Conservation (phyloP, 2,797 vertebrate genomes). For the Sebastes oblongus region DNA sequence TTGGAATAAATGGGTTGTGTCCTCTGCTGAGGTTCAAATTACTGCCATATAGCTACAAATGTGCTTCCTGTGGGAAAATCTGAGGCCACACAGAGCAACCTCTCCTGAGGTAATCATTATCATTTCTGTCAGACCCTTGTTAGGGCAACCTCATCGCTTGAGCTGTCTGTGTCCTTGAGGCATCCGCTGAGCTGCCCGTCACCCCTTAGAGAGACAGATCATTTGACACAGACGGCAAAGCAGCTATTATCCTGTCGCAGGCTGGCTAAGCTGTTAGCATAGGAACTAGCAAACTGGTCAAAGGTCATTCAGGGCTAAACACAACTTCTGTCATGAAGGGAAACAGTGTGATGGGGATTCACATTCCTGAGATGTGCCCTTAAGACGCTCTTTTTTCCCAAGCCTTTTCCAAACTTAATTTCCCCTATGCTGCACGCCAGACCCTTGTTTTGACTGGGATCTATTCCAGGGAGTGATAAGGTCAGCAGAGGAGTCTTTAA, state of each 20-base stretch:
- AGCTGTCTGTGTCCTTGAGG: constrained; percentile 65
- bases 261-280: constrained; percentile 30
- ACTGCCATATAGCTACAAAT: constrained; percentile 45
- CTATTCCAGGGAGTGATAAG: constrained; percentile 41
- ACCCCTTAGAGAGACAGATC: constrained; percentile 38
- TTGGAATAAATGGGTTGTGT: constrained; percentile 50
- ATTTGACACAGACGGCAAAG: constrained; percentile 51
- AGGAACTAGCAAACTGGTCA: constrained; percentile 16
- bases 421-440: neutral
- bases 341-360: neutral
- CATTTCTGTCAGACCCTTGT: constrained; percentile 68
- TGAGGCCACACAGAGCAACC: constrained; percentile 32
- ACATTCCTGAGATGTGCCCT: neutral
- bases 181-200: constrained; percentile 48
- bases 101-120: constrained; percentile 63
- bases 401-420: neutral
- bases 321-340: neutral
- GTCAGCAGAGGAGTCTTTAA: constrained; percentile 15
- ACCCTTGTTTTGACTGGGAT: constrained; percentile 45
- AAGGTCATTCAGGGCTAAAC: constrained; percentile 24
- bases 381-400: neutral
- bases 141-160: constrained; percentile 51
- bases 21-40: constrained; percentile 44
- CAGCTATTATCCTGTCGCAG: constrained; percentile 25
- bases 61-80: constrained; percentile 51